Base-by-base conservation (phyloP, 2,113 vertebrate genomes). In the Athene noctua region DNA sequence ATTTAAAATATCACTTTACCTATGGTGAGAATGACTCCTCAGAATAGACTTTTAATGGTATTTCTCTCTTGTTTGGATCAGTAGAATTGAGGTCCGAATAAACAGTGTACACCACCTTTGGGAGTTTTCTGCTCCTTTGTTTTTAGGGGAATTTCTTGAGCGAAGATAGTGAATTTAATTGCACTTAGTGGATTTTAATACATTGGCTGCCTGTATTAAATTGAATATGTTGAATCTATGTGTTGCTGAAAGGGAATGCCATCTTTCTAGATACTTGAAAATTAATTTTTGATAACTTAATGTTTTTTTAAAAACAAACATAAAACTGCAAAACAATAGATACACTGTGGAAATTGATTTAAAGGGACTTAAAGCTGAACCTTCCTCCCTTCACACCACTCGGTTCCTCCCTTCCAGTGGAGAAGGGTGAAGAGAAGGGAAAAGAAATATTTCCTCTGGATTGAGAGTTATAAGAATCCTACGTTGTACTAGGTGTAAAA, bases 331-430 rank as follows among this genome's bases (percentile, higher is more conserved):
- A 49, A 80, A 17, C 5, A 46, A 27, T 59, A 86, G 47, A 38
- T 74, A 34, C 7, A 11, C 15, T 46, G 13, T 70, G 52, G 30
- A 63, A 52, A 52, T 34, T 46, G 51, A 44, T 59, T 67, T 67
- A 51, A 71, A 78, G 25, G 7, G 9, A 26, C 14, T 82, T 71
- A 51, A 46, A 80, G 19, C 22, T 88, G 63, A 86, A 26, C 34
- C 15, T 42, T 5, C 1, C 4, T 1, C 3, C 2, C 11, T 38
- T 73, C 1, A 2, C 18, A 54, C 47, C 27, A 27, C 21, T 92
- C 34, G 13, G 15, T 71, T 91, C 44, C 21, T 94, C 42, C 23
- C 26, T 59, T 63, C 30, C 38, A 63, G 29, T 40, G 40, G 26
- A 71, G 26, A 73, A 22, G 32, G 18, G 5, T 54, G n/a, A 88